Evolutionary conservation across 1,140 invertebrate genomes (phyloP), one percentile per base, ranked within the genome.

Genomic region (Varroa destructor): DNA sequence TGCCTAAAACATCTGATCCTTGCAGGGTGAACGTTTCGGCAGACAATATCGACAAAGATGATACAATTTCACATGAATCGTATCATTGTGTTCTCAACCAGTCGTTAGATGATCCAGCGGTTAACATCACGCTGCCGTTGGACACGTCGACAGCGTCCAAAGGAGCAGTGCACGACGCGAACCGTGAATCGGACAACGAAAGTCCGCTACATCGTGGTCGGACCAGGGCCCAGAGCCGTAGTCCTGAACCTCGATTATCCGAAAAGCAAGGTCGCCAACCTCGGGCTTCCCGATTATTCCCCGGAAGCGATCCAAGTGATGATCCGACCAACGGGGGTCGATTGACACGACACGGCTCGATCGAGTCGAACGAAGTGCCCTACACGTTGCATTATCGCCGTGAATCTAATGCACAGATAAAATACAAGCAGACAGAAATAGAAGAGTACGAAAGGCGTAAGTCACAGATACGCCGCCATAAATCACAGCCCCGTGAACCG

Each of bases 401-500:
- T 14, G 61, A 67, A 8, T 67, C 61, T 40, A 67, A 67, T 37
- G 40, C 61, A 46, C 61, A 46, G 8, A 40, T 36, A 37, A 58
- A 58, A 58, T 25, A 25, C 25, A 25, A 25, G 25, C 25, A 25
- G 25, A 25, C 25, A 25, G 4, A 51, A 8, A 51, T 51, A 8
- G 46, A 51, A 51, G 4, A 51, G 46, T 51, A 51, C 46, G 4
- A 51, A 8, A 51, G 46, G 46, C 46, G 8, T 3, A 51, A 51
- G 8, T 51, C 46, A 51, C 46, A 51, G 46, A 67, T 67, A 12
- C 61, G 61, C 12, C 61, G 61, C 12, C 61, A 67, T 37, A 67
- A 67, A 67, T 67, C 61, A 67, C 61, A 67, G 61, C 61, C 61
- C 61, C 61, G 61, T 43, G 61, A 67, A 37, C 61, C 61, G 61